Percentiles rank a stretch among this genome's conserved stretches.
Conservation (phyloP, 2,797 vertebrate genomes). For the Rhinatrema bivittatum region DNA sequence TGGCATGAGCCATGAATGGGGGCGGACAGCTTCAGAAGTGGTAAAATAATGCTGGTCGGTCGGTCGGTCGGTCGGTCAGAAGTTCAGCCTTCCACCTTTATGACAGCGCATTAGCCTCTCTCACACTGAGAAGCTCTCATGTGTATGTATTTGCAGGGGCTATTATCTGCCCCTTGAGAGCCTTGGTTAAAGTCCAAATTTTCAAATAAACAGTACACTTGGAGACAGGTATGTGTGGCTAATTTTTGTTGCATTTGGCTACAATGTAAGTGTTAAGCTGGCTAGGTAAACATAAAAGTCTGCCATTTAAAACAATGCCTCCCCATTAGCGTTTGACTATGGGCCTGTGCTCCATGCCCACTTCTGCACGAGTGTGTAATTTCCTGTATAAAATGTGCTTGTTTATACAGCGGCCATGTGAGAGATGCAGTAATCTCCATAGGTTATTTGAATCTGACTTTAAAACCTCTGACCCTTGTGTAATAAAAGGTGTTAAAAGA, state of each 20-base stretch:
- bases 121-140: slow-evolving; percentile 36
- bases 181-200: slow-evolving; percentile 51
- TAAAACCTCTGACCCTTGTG: slow-evolving; percentile 48
- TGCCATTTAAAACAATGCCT: slow-evolving; percentile 76
- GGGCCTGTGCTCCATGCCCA: slow-evolving; percentile 60
- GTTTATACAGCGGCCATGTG: slow-evolving; percentile 54
- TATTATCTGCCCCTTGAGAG: slow-evolving; percentile 54
- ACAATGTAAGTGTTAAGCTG: slow-evolving; percentile 54
- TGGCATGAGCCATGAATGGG: too few relatives aligned
- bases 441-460: slow-evolving; percentile 51
- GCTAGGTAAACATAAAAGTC: slow-evolving; percentile 63
- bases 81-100: slow-evolving; percentile 48
- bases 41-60: slow-evolving; percentile 38
- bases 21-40: too few relatives aligned
- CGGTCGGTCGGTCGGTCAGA: too few relatives aligned
- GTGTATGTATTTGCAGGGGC: slow-evolving; percentile 47
- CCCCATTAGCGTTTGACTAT: slow-evolving; percentile 62
- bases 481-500: slow-evolving; percentile 60
- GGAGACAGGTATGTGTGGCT: slow-evolving; percentile 68
- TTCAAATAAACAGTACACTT: slow-evolving; percentile 54
- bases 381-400: slow-evolving; percentile 70
- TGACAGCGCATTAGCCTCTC: slow-evolving; percentile 35
- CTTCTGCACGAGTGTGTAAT: slow-evolving; percentile 74
- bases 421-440: slow-evolving; percentile 47
- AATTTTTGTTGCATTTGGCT: slow-evolving; percentile 68